phyloP scores from a whole-genome alignment of 2,113 vertebrate species.

The Macrotus californicus region DNA sequence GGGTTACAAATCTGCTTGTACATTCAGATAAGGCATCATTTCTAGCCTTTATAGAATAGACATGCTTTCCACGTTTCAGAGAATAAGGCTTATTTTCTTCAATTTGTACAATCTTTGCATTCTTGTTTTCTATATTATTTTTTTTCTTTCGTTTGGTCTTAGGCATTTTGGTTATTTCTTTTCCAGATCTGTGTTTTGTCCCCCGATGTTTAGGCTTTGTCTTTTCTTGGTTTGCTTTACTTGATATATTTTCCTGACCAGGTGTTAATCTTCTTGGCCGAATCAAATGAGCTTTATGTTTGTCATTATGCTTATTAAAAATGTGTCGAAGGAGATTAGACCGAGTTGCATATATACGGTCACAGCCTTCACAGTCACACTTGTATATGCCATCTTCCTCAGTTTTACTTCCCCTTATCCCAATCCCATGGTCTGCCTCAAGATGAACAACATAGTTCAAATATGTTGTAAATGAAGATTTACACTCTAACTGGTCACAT shows the following conservation, averaged over 20 bases:
- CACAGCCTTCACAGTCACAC: conserved; percentile 95
- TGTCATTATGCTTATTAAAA: conserved; percentile 95
- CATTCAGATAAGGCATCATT: conserved; percentile 91
- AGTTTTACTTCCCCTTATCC: conserved; percentile 79
- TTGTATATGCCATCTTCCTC: conserved; percentile 86
- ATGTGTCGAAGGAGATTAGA: conserved; percentile 94
- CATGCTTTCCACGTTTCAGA: conserved; percentile 83
- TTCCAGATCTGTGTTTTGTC: conserved; percentile 82
- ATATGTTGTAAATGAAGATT: conserved; percentile 84
- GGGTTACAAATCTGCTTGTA: conserved; percentile 87
- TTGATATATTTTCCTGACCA: conserved; percentile 84
- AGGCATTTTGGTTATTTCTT: conserved; percentile 85
- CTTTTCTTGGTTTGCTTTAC: conserved; percentile 84
- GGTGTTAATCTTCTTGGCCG: conserved; percentile 84
- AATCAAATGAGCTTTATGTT: conserved; percentile 89
- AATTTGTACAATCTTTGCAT: conserved; percentile 72
- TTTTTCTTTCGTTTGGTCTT: conserved; percentile 82
- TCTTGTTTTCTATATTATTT: conserved; percentile 71
- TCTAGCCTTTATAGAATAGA: conserved; percentile 87
- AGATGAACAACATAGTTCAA: conserved; percentile 90
- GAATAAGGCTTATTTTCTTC: conserved; percentile 80
- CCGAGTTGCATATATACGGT: conserved; percentile 92
- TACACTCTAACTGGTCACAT: conserved; percentile 91
- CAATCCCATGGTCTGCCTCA: conserved; percentile 86
- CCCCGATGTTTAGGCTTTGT: conserved; percentile 80